Percentiles rank a stretch among this genome's conserved stretches.
Conservation (phyloP, 1,140 invertebrate species). For the Macrosteles quadrilineatus region DNA sequence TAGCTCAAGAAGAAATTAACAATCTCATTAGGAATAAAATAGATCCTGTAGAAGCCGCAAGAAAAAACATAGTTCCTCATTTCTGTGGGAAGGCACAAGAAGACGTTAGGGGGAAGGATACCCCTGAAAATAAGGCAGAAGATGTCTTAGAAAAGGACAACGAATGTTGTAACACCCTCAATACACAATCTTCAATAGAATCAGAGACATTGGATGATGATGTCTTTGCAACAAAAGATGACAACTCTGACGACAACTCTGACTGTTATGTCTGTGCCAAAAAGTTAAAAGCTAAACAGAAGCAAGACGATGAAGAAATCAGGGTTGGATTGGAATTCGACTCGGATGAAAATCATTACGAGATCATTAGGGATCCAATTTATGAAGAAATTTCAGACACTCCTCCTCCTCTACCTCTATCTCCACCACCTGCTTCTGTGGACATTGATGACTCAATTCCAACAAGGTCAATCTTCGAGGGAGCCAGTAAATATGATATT, state of each 20-base stretch:
- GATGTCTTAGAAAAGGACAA: neutral
- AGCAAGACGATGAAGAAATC: conserved; percentile 42
- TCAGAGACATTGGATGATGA: conserved; percentile 17
- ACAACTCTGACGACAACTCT: conserved; percentile 12
- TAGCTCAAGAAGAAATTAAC: conserved; percentile 37
- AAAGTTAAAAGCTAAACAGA: conserved; percentile 44
- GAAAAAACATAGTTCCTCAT: conserved; percentile 68
- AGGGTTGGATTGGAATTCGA: conserved; percentile 50
- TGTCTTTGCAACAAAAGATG: conserved; percentile 27
- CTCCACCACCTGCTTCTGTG: conserved; percentile 63
- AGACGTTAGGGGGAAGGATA: neutral
- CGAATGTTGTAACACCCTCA: neutral
- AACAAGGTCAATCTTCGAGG: conserved; percentile 70
- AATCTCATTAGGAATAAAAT: conserved; percentile 34
- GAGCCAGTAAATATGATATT: conserved; percentile 84
- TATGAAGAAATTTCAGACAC: conserved; percentile 77
- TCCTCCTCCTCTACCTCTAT: conserved; percentile 72
- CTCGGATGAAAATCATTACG: conserved; percentile 72
- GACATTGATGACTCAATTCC: conserved; percentile 37
- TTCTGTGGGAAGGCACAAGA: conserved; percentile 57
- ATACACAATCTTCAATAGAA: conserved; percentile 9
- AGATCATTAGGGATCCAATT: conserved; percentile 81
- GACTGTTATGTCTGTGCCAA: conserved; percentile 23
- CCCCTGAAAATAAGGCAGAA: neutral
- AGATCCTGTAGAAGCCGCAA: conserved; percentile 70